These are phyloP conservation scores for Sebastes minor DNA, from an alignment of 2,797 vertebrate species.

Conservation along the genomic window DNA sequence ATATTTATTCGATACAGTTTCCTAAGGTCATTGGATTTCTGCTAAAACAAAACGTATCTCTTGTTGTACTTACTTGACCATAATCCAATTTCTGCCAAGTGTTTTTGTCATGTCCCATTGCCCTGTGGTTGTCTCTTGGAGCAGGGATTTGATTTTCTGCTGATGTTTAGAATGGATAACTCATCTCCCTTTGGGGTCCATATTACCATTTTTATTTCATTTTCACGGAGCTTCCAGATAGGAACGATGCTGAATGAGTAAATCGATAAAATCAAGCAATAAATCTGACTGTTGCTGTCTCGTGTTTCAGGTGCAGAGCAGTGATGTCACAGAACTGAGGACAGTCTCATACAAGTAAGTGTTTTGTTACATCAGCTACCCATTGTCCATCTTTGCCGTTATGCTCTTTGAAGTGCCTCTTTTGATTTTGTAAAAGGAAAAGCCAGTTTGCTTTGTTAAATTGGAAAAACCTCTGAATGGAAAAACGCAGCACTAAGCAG, in stretches of 20 bases:
- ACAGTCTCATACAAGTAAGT: conserved; percentile 81
- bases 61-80: conserved; percentile 10
- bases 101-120: conserved; percentile 32
- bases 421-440: conserved; percentile 27
- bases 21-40: conserved; percentile 14
- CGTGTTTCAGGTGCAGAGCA: conserved; percentile 82
- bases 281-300: conserved; percentile 68
- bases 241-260: conserved; percentile 53
- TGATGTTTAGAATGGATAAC: conserved; percentile 54
- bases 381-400: conserved; percentile 25
- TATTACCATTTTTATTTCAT: conserved; percentile 71
- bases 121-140: conserved; percentile 32
- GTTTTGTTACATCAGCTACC: conserved; percentile 36
- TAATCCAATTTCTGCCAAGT: conserved; percentile 40
- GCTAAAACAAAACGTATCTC: background rate
- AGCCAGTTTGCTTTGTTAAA: conserved; percentile 52
- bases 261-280: conserved; percentile 57
- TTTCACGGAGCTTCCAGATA: conserved; percentile 52
- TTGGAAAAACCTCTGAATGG: conserved; percentile 49
- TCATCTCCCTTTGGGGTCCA: conserved; percentile 37
- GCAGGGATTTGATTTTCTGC: conserved; percentile 45
- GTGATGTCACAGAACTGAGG: conserved; percentile 85
- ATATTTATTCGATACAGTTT: conserved; percentile 6
- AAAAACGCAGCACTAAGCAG: conserved; percentile 47
- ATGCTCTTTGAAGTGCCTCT: conserved; percentile 36